Evolutionary conservation across 2,797 vertebrate species (phyloP).

Genomic region (Alfaro cultratus): DNA sequence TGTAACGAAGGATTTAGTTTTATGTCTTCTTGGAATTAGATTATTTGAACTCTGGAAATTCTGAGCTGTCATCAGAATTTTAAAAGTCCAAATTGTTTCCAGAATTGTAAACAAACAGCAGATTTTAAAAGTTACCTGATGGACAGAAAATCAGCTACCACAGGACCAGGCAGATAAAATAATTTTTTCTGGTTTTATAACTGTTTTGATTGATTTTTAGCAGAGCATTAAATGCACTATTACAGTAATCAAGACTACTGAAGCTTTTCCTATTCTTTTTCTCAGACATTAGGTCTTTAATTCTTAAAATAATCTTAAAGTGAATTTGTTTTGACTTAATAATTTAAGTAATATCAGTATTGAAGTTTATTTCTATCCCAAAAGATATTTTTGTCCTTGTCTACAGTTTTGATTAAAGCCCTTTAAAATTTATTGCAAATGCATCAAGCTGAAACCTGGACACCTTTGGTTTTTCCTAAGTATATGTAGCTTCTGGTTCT

Average conservation of each 20-base stretch:
- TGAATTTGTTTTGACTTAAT: background rate
- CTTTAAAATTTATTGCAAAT: background rate
- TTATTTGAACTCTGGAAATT: background rate
- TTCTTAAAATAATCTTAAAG: background rate
- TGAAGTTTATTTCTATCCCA: background rate
- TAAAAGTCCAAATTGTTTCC: background rate
- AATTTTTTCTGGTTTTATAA: background rate
- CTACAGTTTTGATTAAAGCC: background rate
- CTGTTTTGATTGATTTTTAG: slow-evolving; percentile 1
- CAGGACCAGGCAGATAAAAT: background rate
- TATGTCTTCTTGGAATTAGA: background rate
- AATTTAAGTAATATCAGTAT: background rate
- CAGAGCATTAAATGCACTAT: background rate
- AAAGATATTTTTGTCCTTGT: background rate
- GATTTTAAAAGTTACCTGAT: background rate
- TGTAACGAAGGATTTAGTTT: background rate
- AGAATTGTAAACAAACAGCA: background rate
- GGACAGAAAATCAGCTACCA: background rate
- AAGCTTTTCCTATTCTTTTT: background rate
- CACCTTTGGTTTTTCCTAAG: background rate
- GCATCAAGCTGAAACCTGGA: background rate
- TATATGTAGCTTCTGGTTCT: background rate
- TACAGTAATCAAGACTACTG: background rate
- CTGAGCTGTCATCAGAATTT: background rate
- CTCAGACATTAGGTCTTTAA: background rate